Evolutionary conservation across 1,140 invertebrate genomes (phyloP).

Genomic region (Mylabris phalerata): DNA sequence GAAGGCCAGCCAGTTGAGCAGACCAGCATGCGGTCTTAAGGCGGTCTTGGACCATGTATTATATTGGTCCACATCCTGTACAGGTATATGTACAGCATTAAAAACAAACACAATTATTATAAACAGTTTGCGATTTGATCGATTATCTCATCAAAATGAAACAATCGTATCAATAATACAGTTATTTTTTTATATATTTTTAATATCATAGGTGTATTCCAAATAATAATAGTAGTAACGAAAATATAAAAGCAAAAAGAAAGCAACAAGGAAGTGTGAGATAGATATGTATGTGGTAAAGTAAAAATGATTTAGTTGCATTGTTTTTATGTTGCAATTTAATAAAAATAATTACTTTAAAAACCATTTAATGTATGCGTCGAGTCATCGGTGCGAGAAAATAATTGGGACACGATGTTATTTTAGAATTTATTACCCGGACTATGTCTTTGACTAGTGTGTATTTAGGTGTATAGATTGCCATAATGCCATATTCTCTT

Average conservation of each 20-base stretch:
- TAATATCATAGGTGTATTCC: too few relatives aligned
- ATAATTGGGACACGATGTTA: conserved; percentile 41
- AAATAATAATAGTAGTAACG: too few relatives aligned
- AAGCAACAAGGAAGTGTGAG: too few relatives aligned
- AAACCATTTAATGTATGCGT: conserved; percentile 29
- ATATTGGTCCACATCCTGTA: conserved; percentile 15
- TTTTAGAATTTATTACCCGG: conserved; percentile 38
- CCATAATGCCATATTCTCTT: conserved; percentile 6
- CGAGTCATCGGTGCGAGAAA: conserved; percentile 39
- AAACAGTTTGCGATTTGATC: conserved; percentile 13
- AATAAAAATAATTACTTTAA: too few relatives aligned
- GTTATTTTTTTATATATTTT: too few relatives aligned
- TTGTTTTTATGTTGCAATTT: too few relatives aligned
- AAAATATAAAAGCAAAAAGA: too few relatives aligned
- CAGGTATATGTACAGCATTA: conserved; percentile 6
- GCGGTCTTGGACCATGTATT: conserved; percentile 6
- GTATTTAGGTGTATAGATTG: conserved; percentile 1
- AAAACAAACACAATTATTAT: conserved; percentile 18
- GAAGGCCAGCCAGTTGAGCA: conserved; percentile 21
- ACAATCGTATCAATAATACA: too few relatives aligned
- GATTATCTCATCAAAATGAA: conserved; percentile 12
- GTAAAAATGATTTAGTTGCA: too few relatives aligned
- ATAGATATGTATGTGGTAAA: too few relatives aligned
- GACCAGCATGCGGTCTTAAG: conserved; percentile 13
- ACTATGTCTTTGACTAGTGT: conserved; percentile 19